A percentile compares a stretch with the other conserved stretches of the same genome.
These are phyloP conservation scores for Sprattus sprattus DNA, from an alignment of 2,113 vertebrate species.

Conservation along the genomic window DNA sequence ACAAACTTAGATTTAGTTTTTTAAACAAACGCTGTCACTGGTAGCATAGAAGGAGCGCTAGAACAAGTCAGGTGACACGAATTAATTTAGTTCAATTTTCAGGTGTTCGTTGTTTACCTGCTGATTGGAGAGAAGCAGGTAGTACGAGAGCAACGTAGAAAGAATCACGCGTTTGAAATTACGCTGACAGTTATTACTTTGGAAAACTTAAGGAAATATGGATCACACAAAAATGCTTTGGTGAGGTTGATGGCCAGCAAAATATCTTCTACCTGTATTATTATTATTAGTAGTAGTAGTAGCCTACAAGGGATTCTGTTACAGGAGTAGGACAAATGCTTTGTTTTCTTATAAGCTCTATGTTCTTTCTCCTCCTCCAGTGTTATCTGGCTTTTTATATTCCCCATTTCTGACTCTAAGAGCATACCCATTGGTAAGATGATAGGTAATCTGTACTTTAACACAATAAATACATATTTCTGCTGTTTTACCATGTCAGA, in stretches of 20 bases:
- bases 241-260: conserved; percentile 3
- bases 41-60: too few relatives aligned
- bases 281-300: neutral
- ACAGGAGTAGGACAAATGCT: neutral
- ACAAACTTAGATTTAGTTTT: too few relatives aligned
- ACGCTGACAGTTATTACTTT: neutral
- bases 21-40: too few relatives aligned
- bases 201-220: neutral
- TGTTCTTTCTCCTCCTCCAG: conserved; percentile 20
- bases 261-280: neutral
- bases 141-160: neutral
- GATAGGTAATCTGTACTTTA: neutral
- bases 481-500: neutral
- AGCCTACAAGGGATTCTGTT: neutral
- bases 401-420: neutral
- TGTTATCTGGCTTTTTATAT: conserved; percentile 24
- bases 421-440: conserved; percentile 38
- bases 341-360: neutral
- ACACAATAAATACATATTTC: neutral
- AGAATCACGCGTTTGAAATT: neutral
- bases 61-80: neutral
- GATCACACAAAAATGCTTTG: conserved; percentile 5
- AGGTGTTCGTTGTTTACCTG: neutral
- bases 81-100: neutral
- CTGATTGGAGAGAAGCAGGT: neutral